Conservation (phyloP, 2,888 invertebrate genomes). For the Lymantria monacha region DNA sequence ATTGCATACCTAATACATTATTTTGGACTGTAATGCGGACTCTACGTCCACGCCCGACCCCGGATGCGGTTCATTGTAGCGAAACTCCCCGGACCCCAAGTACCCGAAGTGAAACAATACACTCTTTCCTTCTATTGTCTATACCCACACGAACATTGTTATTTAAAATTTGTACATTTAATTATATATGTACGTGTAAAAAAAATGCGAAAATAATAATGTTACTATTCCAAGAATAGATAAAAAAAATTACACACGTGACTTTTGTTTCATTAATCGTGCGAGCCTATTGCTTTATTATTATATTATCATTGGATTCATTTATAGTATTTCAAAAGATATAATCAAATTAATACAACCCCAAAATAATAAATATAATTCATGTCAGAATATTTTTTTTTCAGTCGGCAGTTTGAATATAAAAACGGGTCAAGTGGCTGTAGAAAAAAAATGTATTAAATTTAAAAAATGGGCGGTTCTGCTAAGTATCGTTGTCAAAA, state of each 20-base stretch:
- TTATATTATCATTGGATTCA: slow-evolving; percentile 14
- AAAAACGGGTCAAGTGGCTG: slow-evolving; percentile 69
- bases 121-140: slow-evolving; percentile 78
- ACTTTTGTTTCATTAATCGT: slow-evolving; percentile 6
- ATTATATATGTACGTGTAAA: slow-evolving; percentile 8
- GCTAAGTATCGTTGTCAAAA: slow-evolving; percentile 80
- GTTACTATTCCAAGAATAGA: slow-evolving; percentile 14
- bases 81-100: slow-evolving; percentile 78
- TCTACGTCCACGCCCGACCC: slow-evolving; percentile 52
- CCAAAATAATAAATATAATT: slow-evolving; percentile 37
- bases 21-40: slow-evolving; percentile 36
- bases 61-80: slow-evolving; percentile 80
- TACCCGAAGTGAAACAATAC: slow-evolving; percentile 71
- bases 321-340: slow-evolving; percentile 37
- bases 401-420: slow-evolving; percentile 39
- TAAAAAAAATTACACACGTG: slow-evolving; percentile 5
- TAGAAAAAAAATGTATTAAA: slow-evolving; percentile 60
- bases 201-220: slow-evolving; percentile 26
- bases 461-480: slow-evolving; percentile 71
- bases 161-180: not conserved
- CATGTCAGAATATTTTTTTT: slow-evolving; percentile 39
- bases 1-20: slow-evolving; percentile 37
- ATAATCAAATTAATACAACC: slow-evolving; percentile 38
- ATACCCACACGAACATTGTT: slow-evolving; percentile 3
- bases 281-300: slow-evolving; percentile 7